Evolutionary conservation across 2,113 vertebrate species (phyloP).

Genomic region (Pygathrix nemaeus): DNA sequence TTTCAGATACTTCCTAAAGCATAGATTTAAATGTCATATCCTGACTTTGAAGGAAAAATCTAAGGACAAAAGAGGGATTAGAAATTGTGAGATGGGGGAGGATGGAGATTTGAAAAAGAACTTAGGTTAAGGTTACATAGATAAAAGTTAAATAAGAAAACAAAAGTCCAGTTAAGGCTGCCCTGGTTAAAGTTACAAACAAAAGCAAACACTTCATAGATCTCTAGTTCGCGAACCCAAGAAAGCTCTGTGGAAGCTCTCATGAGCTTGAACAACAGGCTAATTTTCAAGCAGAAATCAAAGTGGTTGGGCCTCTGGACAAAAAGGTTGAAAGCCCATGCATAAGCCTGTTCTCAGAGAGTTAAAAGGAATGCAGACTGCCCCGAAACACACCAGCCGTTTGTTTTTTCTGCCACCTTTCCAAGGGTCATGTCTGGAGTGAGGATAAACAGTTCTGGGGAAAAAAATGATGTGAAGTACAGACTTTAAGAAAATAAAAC

Average conservation of each 20-base stretch:
- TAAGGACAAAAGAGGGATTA: slow-evolving; percentile 65
- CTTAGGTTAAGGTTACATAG: slow-evolving; percentile 44
- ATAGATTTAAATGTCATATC: slow-evolving; percentile 47
- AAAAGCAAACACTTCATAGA: slow-evolving; percentile 76
- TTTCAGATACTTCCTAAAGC: slow-evolving; percentile 24
- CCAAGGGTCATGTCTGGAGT: slow-evolving; percentile 86
- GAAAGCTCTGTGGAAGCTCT: slow-evolving; percentile 76
- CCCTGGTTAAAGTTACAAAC: slow-evolving; percentile 56
- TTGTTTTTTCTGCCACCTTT: slow-evolving; percentile 88
- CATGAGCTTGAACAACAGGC: slow-evolving; percentile 70
- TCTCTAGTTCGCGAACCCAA: slow-evolving; percentile 71
- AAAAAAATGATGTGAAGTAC: slow-evolving; percentile 72
- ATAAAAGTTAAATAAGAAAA: slow-evolving; percentile 58
- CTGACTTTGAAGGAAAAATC: slow-evolving; percentile 46
- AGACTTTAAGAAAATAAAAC: slow-evolving; percentile 86
- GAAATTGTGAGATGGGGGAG: background rate
- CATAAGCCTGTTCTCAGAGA: slow-evolving; percentile 80
- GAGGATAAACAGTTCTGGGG: slow-evolving; percentile 83
- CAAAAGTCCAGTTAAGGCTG: slow-evolving; percentile 53
- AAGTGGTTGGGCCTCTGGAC: slow-evolving; percentile 82
- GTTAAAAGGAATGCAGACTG: slow-evolving; percentile 87
- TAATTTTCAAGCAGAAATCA: slow-evolving; percentile 82
- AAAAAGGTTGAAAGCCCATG: slow-evolving; percentile 82
- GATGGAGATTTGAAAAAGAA: slow-evolving; percentile 31
- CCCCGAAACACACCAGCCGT: slow-evolving; percentile 82